phyloP scores from a whole-genome alignment of 2,113 vertebrate species.

The Seriola quinqueradiata region DNA sequence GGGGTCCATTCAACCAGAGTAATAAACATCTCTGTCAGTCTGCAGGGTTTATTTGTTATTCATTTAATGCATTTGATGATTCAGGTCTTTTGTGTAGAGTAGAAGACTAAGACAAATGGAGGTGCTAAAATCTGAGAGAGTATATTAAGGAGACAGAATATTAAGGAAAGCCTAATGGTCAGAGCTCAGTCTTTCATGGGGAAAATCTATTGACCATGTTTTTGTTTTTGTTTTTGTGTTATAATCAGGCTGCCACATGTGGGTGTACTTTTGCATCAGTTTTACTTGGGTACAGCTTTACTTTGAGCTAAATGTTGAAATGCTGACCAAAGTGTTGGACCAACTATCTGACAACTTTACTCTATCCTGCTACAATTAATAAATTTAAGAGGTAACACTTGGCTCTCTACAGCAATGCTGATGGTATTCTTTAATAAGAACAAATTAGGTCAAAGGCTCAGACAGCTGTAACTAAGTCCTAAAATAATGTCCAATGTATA shows the following conservation, averaged over 20 bases:
- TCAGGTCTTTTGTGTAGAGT: not conserved
- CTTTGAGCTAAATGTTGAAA: conserved; percentile 4
- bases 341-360: not conserved
- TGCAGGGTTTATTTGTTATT: conserved; percentile 1
- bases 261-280: not conserved
- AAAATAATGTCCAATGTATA: conserved; percentile 7
- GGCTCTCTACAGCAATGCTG: not conserved
- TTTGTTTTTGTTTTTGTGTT: not conserved
- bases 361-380: not conserved
- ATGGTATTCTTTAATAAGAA: not conserved
- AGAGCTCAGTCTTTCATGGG: not conserved
- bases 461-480: not conserved
- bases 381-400: not conserved
- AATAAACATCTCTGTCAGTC: not conserved
- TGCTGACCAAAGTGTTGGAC: not conserved
- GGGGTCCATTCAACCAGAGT: not conserved
- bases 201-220: not conserved
- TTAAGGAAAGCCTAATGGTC: not conserved
- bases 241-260: not conserved
- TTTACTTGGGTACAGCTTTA: not conserved
- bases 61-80: not conserved
- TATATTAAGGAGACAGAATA: not conserved
- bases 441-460: not conserved
- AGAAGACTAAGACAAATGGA: not conserved
- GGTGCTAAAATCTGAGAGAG: not conserved